These are phyloP conservation scores for Montipora sp. DNA, from an alignment of 64 coral and sea anemone genomes.

Conservation along the genomic window DNA sequence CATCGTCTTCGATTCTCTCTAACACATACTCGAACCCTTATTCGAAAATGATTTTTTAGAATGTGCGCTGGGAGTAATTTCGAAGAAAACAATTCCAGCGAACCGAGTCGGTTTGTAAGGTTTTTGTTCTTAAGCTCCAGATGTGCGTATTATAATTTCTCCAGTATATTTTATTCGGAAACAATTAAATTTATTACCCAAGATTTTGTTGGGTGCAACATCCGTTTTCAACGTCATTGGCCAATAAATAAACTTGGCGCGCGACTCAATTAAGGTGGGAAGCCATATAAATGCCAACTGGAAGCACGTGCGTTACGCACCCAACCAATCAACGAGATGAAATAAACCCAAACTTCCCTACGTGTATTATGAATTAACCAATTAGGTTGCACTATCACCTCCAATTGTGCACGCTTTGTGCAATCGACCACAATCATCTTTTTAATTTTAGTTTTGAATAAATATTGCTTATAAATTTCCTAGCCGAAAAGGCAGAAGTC, in stretches of 20 bases:
- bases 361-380: not conserved
- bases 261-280: conserved; percentile 27
- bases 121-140: conserved; percentile 25
- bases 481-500: not conserved
- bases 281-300: conserved; percentile 31
- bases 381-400: not conserved
- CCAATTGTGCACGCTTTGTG: not conserved
- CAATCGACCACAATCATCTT: not conserved
- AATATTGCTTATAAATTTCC: not conserved
- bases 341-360: not conserved
- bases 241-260: conserved; percentile 41
- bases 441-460: conserved; percentile 1
- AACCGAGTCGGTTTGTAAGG: too few species aligned
- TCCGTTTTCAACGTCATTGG: conserved; percentile 22
- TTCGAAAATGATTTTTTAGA: not conserved
- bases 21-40: too few species aligned
- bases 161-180: conserved; percentile 25
- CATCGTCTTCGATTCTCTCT: conserved; percentile 7
- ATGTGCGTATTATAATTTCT: conserved; percentile 27
- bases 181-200: conserved; percentile 26
- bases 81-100: not conserved
- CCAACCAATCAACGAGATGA: not conserved
- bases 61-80: not conserved
- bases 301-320: not conserved
- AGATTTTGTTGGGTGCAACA: conserved; percentile 30